These are phyloP conservation scores for Labia minor DNA, from an alignment of 2,888 invertebrate species.

Conservation along the genomic window DNA sequence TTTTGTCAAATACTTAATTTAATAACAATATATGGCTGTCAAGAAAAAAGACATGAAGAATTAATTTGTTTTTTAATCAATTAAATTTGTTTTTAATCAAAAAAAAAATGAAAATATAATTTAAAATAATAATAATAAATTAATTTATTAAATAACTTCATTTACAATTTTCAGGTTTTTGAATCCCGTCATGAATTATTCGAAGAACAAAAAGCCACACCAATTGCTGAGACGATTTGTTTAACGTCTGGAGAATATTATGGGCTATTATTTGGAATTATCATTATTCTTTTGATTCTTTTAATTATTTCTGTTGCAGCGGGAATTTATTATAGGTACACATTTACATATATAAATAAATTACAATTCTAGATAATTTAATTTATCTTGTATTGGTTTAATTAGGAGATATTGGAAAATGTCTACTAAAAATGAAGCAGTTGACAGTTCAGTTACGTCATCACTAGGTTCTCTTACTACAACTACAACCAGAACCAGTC, in stretches of 20 bases:
- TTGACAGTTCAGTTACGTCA: conserved; percentile 30
- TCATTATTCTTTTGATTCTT: conserved; percentile 60
- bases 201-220: conserved; percentile 33
- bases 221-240: conserved; percentile 60
- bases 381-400: conserved; percentile 23
- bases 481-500: conserved; percentile 21
- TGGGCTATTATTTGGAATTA: conserved; percentile 66
- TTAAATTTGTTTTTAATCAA: no score
- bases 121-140: no score
- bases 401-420: conserved; percentile 65
- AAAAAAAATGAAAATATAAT: no score
- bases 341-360: conserved; percentile 32
- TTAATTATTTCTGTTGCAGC: conserved; percentile 62
- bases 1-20: no score
- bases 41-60: no score
- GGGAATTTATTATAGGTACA: conserved; percentile 68
- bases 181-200: conserved; percentile 51
- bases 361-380: neutral
- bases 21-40: no score
- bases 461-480: neutral
- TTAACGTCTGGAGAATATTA: conserved; percentile 75
- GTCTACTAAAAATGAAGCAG: conserved; percentile 53
- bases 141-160: no score
- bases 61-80: no score
- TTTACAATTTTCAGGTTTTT: conserved; percentile 58